Evolutionary conservation across 1,140 invertebrate genomes (phyloP).

Genomic region (Trinorchestia longiramus): DNA sequence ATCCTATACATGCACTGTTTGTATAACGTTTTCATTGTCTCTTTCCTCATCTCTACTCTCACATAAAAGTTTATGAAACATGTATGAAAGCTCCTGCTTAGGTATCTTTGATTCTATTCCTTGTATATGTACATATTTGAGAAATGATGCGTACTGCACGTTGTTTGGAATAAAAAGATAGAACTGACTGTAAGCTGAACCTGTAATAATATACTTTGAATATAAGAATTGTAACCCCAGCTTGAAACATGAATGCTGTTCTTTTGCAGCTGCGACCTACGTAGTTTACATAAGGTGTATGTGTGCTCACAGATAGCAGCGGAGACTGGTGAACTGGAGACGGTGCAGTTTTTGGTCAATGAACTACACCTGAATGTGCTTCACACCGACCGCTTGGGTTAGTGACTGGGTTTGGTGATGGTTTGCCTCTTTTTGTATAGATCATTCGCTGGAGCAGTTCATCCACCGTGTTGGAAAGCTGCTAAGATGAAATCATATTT

Average conservation of each 20-base stretch:
- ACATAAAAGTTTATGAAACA: background rate
- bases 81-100: background rate
- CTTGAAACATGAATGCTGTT: background rate
- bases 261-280: background rate
- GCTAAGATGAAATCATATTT: too few relatives aligned
- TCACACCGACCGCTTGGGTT: background rate
- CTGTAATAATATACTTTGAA: background rate
- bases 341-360: background rate
- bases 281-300: background rate
- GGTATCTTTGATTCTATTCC: background rate
- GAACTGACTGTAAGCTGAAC: background rate
- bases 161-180: background rate
- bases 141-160: background rate
- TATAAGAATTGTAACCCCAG: background rate
- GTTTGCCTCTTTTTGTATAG: too few relatives aligned
- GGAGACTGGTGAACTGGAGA: background rate
- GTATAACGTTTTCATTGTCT: background rate
- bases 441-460: too few relatives aligned
- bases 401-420: background rate
- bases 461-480: too few relatives aligned
- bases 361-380: background rate
- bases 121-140: background rate
- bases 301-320: background rate
- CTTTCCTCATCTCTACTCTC: background rate
- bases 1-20: background rate